Evolutionary conservation across 2,797 vertebrate genomes (phyloP), one percentile per base, ranked within the genome.

Genomic region (Pampus argenteus): DNA sequence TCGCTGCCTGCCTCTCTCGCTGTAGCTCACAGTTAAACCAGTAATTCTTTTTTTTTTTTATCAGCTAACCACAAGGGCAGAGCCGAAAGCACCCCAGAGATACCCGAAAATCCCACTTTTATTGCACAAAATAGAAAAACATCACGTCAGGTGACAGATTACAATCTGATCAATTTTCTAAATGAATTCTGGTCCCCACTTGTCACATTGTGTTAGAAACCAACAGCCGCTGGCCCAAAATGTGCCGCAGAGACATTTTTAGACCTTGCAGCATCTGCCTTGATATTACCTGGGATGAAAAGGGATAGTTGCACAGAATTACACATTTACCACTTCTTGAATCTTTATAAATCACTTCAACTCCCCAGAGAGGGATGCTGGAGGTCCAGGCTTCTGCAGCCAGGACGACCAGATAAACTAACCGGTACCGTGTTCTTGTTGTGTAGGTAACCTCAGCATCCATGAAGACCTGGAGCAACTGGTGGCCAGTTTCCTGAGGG

Each of bases 401-500:
- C 17, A 72, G 57, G 49, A 48, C 13, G 22, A 25, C n/a, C 29
- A 47, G 44, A 74, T 51, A 61, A 76, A 64, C 22, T 40, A 42
- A 22, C 20, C 64, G 63, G 26, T 75, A 47, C 47, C 60, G 36
- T 52, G 48, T 56, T 65, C 6, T 36, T 54, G 38, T 81, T 69
- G 52, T 38, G 6, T 49, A 99, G 98, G 97, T 65, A 97, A 96
- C 76, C 88, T 99, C 70, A 92, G 95, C 87, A 96, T 96, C 56
- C 97, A 98, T 0, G 79, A 95, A 77, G 96, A 98, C 49, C 85
- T 99, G 82, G 98, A 95, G 59, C 77, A 91, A 61, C 93, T 94
- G 14, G 90, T 89, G 20, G 92, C 94, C 1, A 62, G 69, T 38
- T 95, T 94, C 68, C 78, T 99, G 34, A 94, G 95, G 18, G 95